Base-by-base conservation (phyloP, 2,113 vertebrate genomes). In the Pyrgilauda ruficollis region DNA sequence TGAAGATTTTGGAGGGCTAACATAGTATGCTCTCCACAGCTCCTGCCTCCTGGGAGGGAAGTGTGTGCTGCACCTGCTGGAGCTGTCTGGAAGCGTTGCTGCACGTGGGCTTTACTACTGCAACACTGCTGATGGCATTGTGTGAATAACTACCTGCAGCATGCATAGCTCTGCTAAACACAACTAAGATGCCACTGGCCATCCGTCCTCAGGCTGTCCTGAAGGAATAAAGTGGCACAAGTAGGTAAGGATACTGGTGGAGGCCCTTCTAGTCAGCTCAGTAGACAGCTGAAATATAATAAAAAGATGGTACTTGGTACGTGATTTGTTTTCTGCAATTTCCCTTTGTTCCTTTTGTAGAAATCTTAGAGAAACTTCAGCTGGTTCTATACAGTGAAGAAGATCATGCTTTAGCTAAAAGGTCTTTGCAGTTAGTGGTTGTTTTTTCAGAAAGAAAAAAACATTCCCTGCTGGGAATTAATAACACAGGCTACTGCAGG, bases 271-370 rank as follows among this genome's bases (percentile, higher is more conserved):
- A 31, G 11, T 64, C 46, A 70, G 31, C 33, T 74, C 33, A 22
- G 11, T 21, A 44, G 24, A 12, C 7, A 64, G 30, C 35, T 55
- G 43, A 77, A 94, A 33, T 17, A 15, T 7, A 84, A 27, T 37
- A 43, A 93, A 87, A 90, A 43, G 23, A 28, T 49, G 27, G 30
- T 78, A 41, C 55, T 93, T 73, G 19, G 44, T 33, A 83, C 5
- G 3, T 86, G 15, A 23, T 74, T 83, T 88, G 23, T 91, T 56
- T 78, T 91, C 52, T 84, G 58, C 30, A 81, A 16, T 84, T 93
- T 95, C 17, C 33, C 43, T 90, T 92, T 75, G 33, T n/a, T 94
- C 28, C 39, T 93, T 13, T 73, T 56, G 52, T 30, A 70, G 64
- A 78, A 81, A 68, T 53, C 22, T 50, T 66, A 21, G 27, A 74